Conservation (phyloP, 2,888 invertebrate genomes). For the Temnothorax unifasciatus region DNA sequence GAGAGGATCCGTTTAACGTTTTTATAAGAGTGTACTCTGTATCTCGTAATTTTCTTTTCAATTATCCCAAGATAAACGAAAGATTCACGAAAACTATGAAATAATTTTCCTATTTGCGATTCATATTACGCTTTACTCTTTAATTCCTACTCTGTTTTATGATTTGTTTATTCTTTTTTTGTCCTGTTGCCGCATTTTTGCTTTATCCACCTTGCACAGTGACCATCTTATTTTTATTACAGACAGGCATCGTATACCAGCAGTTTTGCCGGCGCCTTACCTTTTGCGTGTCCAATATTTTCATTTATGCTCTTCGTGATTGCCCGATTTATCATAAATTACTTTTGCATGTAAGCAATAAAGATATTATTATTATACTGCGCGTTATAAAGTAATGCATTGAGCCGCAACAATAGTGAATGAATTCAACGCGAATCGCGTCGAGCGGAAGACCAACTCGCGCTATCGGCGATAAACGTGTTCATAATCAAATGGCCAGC, state of each 20-base stretch:
- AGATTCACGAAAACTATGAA: not conserved
- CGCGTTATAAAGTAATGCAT: not conserved
- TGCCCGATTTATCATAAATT: not conserved
- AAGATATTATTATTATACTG: not conserved
- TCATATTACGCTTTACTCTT: not conserved
- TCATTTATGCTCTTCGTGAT: not conserved
- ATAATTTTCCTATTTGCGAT: not conserved
- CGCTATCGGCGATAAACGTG: conserved; percentile 15
- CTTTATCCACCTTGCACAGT: not conserved
- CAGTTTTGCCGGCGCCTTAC: not conserved
- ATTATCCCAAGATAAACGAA: not conserved
- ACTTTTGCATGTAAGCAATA: not conserved
- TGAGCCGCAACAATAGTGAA: not conserved
- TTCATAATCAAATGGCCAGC: conserved; percentile 20
- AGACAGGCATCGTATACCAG: not conserved
- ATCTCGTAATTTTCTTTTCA: not conserved
- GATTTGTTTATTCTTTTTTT: not conserved
- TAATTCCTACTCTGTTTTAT: not conserved
- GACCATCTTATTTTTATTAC: not conserved
- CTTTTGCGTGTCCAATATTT: not conserved
- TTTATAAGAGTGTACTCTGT: too few species aligned
- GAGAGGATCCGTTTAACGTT: too few species aligned
- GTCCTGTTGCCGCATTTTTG: not conserved
- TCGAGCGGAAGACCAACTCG: not conserved
- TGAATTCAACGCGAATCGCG: not conserved